These are phyloP conservation scores for Pentamera pediparva DNA, from an alignment of 53 echinoderm and acorn worm species.

Conservation along the genomic window DNA sequence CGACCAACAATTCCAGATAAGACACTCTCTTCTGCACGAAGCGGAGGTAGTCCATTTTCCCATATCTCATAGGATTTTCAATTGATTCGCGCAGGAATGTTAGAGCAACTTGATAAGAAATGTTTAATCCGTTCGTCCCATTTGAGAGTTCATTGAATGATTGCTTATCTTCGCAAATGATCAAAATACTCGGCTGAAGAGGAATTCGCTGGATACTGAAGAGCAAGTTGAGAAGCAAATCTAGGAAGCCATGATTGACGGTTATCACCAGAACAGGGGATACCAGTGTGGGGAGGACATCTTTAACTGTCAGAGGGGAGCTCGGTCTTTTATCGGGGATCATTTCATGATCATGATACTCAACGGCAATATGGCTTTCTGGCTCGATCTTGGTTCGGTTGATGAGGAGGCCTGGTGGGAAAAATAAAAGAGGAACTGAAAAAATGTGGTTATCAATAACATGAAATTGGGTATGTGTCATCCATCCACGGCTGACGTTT, in stretches of 20 bases:
- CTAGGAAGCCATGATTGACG: not conserved
- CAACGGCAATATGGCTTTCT: too few relatives aligned
- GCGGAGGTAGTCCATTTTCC: not conserved
- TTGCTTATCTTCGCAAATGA: not conserved
- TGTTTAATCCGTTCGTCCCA: not conserved
- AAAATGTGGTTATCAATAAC: too few relatives aligned
- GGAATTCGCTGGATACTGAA: not conserved
- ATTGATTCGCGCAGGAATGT: not conserved
- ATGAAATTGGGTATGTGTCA: too few relatives aligned
- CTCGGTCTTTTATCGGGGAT: too few relatives aligned
- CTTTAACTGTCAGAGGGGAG: too few relatives aligned
- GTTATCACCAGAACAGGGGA: not conserved
- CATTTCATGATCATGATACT: too few relatives aligned
- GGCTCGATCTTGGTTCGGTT: too few relatives aligned
- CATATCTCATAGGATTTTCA: not conserved
- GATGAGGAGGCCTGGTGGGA: too few relatives aligned
- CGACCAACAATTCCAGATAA: not conserved
- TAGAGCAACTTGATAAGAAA: not conserved
- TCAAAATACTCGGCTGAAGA: not conserved
- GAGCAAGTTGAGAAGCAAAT: not conserved
- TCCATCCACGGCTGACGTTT: too few relatives aligned
- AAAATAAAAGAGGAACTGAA: too few relatives aligned
- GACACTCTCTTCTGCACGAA: not conserved
- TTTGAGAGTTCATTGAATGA: not conserved
- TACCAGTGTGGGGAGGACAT: not conserved